Percentiles rank a stretch among this genome's conserved stretches.
Conservation (phyloP, 2,113 vertebrate species). For the Alaudala cheleensis region DNA sequence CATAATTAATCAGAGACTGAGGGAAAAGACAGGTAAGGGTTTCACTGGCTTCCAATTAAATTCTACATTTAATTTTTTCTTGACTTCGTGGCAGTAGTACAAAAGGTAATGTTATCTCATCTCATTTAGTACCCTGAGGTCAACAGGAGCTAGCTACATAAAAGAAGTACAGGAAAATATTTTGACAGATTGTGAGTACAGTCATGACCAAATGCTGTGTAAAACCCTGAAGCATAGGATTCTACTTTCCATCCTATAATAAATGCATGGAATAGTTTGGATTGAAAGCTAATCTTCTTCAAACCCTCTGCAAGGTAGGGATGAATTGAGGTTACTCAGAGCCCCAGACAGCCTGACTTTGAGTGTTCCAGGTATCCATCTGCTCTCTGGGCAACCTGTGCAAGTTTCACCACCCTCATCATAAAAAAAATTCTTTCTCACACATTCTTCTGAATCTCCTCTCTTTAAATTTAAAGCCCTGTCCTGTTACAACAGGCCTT, state of each 20-base stretch:
- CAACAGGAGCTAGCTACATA: neutral
- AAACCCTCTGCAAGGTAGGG: neutral
- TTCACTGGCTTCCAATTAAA: neutral
- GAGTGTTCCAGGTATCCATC: neutral
- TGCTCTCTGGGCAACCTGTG: neutral
- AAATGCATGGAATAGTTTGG: neutral
- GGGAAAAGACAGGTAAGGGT: neutral
- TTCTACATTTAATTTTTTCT: neutral
- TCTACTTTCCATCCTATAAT: neutral
- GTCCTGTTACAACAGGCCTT: neutral
- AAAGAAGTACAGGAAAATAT: neutral
- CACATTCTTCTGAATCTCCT: neutral
- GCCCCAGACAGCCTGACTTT: neutral
- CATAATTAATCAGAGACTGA: neutral
- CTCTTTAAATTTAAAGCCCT: neutral
- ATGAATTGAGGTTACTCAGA: neutral
- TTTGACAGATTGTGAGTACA: neutral
- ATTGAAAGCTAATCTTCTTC: neutral
- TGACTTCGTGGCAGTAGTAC: neutral
- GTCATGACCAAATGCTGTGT: neutral
- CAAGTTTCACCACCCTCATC: neutral
- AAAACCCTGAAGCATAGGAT: neutral
- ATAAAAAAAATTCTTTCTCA: neutral
- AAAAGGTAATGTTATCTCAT: neutral
- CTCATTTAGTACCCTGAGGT: neutral